Evolutionary conservation across 2,797 vertebrate genomes (phyloP).

Genomic region (Sebastes steindachneri): DNA sequence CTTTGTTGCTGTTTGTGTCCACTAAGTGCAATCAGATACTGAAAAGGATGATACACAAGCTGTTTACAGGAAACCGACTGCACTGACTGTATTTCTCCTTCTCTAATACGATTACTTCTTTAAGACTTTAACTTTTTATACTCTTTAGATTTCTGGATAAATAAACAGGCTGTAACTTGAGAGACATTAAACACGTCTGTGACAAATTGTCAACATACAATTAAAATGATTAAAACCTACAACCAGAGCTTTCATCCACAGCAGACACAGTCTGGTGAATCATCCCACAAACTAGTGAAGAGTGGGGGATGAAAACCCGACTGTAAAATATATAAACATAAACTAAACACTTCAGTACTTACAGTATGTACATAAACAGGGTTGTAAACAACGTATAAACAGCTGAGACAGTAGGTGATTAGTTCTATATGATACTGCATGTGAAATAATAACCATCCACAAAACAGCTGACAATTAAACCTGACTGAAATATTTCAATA

Average conservation of each 20-base stretch:
- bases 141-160: background rate
- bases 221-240: conserved; percentile 24
- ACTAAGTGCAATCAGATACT: background rate
- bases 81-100: background rate
- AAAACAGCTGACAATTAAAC: background rate
- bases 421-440: background rate
- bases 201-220: conserved; percentile 25
- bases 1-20: background rate
- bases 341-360: conserved; percentile 12
- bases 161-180: conserved; percentile 2
- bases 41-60: background rate
- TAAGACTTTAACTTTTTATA: background rate
- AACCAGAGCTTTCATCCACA: background rate
- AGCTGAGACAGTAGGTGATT: conserved; percentile 1
- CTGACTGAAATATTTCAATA: background rate
- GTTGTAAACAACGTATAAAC: conserved; percentile 22
- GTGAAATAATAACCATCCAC: background rate
- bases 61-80: background rate
- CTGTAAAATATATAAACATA: conserved; percentile 9
- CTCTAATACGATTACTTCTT: background rate
- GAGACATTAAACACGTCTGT: background rate
- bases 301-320: conserved; percentile 1
- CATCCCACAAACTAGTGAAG: conserved; percentile 3
- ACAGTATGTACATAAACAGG: conserved; percentile 12
- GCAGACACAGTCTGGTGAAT: conserved; percentile 19